phyloP scores from a whole-genome alignment of 2,888 invertebrate species.

The Blastobasis lacticolella region DNA sequence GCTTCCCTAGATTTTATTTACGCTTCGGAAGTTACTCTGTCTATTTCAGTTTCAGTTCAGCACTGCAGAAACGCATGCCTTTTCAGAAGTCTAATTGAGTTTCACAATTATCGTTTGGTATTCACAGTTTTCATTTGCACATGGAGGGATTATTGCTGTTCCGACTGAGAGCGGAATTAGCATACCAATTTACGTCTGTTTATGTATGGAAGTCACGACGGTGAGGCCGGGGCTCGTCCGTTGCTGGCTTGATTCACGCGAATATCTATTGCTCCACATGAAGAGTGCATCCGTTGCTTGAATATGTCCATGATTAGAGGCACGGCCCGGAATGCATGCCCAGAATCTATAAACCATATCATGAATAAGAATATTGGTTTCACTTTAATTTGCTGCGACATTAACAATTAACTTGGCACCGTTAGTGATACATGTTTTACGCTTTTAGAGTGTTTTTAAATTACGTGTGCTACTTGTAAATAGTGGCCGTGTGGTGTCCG shows the following conservation, averaged over 20 bases:
- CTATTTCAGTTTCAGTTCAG: not conserved
- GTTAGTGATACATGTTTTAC: too few relatives aligned
- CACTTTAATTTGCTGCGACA: too few relatives aligned
- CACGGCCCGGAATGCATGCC: not conserved
- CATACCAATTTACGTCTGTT: constrained; percentile 2
- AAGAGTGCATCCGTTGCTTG: not conserved
- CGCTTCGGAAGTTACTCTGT: constrained; percentile 3
- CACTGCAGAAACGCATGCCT: not conserved
- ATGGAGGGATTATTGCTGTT: too few relatives aligned
- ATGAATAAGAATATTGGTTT: too few relatives aligned
- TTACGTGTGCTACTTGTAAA: too few relatives aligned
- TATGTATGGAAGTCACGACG: constrained; percentile 5
- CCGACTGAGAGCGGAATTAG: not conserved
- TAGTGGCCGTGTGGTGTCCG: too few relatives aligned
- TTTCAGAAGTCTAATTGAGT: too few relatives aligned
- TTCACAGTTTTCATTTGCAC: too few relatives aligned
- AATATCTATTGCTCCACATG: constrained; percentile 1
- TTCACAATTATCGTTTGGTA: too few relatives aligned
- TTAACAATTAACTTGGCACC: too few relatives aligned
- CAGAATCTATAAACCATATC: too few relatives aligned
- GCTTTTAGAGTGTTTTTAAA: too few relatives aligned
- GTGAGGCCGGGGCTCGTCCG: not conserved
- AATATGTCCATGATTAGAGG: not conserved
- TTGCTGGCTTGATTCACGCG: constrained; percentile 1
- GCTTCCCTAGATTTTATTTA: constrained; percentile 31